These are phyloP conservation scores for Pecten maximus DNA, from an alignment of 2,888 invertebrate species.

Conservation along the genomic window DNA sequence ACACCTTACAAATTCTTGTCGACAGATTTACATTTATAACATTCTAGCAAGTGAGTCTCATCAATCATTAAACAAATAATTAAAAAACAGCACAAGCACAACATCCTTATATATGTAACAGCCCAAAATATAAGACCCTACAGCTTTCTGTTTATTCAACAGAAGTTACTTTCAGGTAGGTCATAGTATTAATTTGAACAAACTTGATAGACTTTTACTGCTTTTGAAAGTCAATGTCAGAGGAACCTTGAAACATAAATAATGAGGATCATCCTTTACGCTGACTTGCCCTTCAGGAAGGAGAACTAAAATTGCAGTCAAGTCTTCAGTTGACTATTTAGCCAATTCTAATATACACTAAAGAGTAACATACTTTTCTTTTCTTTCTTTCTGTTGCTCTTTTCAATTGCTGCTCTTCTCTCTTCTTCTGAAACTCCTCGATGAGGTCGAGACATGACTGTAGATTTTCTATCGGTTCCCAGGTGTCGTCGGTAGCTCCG, in stretches of 20 bases:
- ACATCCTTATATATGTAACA: too few relatives aligned
- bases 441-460: conserved; percentile 80
- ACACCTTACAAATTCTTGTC: too few relatives aligned
- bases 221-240: neutral
- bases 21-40: too few relatives aligned
- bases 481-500: conserved; percentile 79
- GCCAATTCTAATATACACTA: neutral
- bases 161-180: neutral
- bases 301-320: neutral
- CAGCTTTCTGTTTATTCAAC: too few relatives aligned
- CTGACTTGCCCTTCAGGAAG: too few relatives aligned
- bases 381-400: conserved; percentile 68
- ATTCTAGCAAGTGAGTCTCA: too few relatives aligned
- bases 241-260: neutral
- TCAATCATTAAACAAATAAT: too few relatives aligned
- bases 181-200: neutral
- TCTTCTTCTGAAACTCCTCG: conserved; percentile 71
- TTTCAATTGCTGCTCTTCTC: conserved; percentile 63
- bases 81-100: too few relatives aligned
- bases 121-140: too few relatives aligned
- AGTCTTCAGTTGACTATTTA: neutral
- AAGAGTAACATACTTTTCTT: conserved; percentile 59
- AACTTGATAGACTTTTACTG: neutral
- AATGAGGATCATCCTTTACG: too few relatives aligned
- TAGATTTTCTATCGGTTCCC: conserved; percentile 81